These are phyloP conservation scores for Lepidostoma basale DNA, from an alignment of 1,140 invertebrate species.

Conservation along the genomic window DNA sequence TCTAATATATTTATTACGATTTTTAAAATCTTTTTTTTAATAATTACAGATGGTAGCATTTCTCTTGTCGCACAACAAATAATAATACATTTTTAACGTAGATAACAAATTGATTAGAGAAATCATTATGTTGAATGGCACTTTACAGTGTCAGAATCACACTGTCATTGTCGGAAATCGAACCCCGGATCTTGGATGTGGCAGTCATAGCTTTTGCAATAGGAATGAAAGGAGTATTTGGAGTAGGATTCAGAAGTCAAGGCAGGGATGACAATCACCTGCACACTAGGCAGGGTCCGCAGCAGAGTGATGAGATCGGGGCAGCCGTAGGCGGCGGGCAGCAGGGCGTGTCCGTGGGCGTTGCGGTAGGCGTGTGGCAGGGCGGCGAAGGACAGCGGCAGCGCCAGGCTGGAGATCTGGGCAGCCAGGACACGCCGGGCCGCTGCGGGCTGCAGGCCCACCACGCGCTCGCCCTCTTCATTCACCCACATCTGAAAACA, in stretches of 20 bases:
- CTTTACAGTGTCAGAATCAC: too few species aligned
- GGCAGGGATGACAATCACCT: slow-evolving; percentile 13
- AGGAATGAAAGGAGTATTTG: too few species aligned
- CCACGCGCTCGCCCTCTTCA: slow-evolving; percentile 43
- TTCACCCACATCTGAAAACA: slow-evolving; percentile 42
- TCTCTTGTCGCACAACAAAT: too few species aligned
- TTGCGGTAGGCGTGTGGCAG: slow-evolving; percentile 35
- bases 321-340: slow-evolving; percentile 41
- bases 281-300: slow-evolving; percentile 28
- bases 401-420: slow-evolving; percentile 31
- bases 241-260: not conserved
- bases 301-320: slow-evolving; percentile 39
- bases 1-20: too few species aligned
- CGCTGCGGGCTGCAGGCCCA: slow-evolving; percentile 25
- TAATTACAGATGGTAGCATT: too few species aligned
- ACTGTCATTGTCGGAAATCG: too few species aligned
- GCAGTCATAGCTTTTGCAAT: too few species aligned
- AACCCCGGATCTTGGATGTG: too few species aligned
- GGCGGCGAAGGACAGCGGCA: slow-evolving; percentile 36
- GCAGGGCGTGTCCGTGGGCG: slow-evolving; percentile 34
- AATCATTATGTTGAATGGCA: too few species aligned
- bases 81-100: too few species aligned
- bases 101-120: too few species aligned
- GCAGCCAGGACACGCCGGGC: slow-evolving; percentile 29
- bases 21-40: too few species aligned